Conservation (phyloP, 2,113 vertebrate species). For the Sinocyclocheilus maitianheensis region DNA sequence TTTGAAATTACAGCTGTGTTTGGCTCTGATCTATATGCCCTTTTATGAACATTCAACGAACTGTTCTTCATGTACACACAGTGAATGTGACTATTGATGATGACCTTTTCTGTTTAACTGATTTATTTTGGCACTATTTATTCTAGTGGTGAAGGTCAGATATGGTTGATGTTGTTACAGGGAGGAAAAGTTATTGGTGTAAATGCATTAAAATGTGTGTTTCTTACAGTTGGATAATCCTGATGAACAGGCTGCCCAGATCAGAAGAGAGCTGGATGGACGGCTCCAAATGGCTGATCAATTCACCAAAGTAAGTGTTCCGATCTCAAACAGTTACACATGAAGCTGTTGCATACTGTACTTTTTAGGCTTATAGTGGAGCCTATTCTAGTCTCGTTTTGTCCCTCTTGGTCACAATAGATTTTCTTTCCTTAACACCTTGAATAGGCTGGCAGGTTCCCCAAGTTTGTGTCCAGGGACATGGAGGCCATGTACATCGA, state of each 20-base stretch:
- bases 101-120: neutral
- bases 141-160: conserved; percentile 21
- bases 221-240: conserved; percentile 91
- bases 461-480: conserved; percentile 92
- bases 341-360: neutral
- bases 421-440: neutral
- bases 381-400: neutral
- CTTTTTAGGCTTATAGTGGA: neutral
- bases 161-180: neutral
- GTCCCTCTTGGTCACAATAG: neutral
- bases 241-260: conserved; percentile 97
- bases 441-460: conserved; percentile 89
- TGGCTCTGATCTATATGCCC: neutral
- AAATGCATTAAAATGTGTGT: conserved; percentile 51
- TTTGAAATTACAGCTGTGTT: neutral
- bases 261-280: conserved; percentile 94
- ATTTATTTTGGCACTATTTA: neutral
- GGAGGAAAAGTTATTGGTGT: neutral
- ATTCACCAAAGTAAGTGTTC: conserved; percentile 87
- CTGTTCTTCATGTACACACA: neutral
- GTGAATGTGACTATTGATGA: neutral
- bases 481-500: conserved; percentile 98
- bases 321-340: neutral
- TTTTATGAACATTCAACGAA: neutral
- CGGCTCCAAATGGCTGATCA: conserved; percentile 98